Evolutionary conservation across 2,797 vertebrate genomes (phyloP), one percentile per base, ranked within the genome.

Genomic region (Spizella passerina): DNA sequence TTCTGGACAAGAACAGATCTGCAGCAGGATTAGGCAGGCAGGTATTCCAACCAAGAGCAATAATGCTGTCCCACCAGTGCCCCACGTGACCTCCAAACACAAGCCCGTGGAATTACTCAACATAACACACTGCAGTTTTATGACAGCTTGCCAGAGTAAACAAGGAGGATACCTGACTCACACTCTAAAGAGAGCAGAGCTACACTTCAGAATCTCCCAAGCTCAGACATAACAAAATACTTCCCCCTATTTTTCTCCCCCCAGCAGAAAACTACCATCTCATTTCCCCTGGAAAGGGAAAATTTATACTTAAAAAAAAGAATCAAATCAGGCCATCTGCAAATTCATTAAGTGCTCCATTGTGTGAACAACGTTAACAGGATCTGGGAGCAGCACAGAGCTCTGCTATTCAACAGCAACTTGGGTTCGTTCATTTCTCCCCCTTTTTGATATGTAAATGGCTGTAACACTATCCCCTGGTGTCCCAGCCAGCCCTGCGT

Each of bases 121-220:
- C 55, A 41, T 6, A 90, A 90, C 44, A 91, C 83, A 20, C 34
- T n/a, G 71, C 38, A 87, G 56, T 36, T 95, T 71, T 78, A 41
- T 21, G 66, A 89, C 81, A 86, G 57, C 65, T 47, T 81, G 79
- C 63, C 91, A 90, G 69, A 61, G 72, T 87, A 95, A 96, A 95
- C 82, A 94, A 96, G 87, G 50, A 93, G 41, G 69, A 94, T 88
- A 93, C 82, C 87, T 81, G 87, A 96, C 87, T 94, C 87, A 83
- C 46, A 17, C 68, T 26, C 38, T 86, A 86, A 93, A 61, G 57
- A 90, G 57, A 91, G 36, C 34, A 78, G 7, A 90, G 85, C 47
- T 39, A 7, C 46, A n/a, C 27, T 66, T 59, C 72, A 91, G 76
- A 83, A 50, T 83, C 38, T 50, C 79, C 52, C 46, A 63, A 55